Evolutionary conservation across 2,888 invertebrate species (phyloP).

Genomic region (Monopis laevigella): DNA sequence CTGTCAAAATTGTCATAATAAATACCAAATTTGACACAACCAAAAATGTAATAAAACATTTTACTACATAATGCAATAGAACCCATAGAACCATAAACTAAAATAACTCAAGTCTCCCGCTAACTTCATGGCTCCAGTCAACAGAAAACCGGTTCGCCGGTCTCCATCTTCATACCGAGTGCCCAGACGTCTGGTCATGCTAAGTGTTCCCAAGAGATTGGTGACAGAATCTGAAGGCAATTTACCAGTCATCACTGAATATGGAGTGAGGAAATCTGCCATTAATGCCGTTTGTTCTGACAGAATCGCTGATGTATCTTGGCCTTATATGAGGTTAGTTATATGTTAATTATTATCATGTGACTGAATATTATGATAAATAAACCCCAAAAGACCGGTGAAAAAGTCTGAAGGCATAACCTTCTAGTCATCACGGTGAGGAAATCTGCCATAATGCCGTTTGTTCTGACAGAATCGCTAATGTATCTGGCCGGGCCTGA

Average conservation of each 20-base stretch:
- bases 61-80: no score
- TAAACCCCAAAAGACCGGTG: constrained; percentile 34
- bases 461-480: constrained; percentile 34
- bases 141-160: no score
- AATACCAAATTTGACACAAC: no score
- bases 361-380: no score
- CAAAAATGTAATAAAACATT: no score
- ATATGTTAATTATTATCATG: no score
- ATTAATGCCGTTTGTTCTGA: constrained; percentile 29
- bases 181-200: constrained; percentile 31
- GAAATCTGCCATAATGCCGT: constrained; percentile 35
- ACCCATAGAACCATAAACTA: no score
- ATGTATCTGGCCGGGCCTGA: constrained; percentile 47
- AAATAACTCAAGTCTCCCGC: no score
- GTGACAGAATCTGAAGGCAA: constrained; percentile 32
- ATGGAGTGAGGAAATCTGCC: constrained; percentile 41
- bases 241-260: constrained; percentile 33
- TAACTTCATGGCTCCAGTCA: no score
- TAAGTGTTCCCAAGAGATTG: constrained; percentile 36
- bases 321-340: constrained; percentile 42
- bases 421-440: constrained; percentile 38
- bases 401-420: constrained; percentile 31
- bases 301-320: constrained; percentile 41
- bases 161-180: no score
- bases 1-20: no score